phyloP scores from a whole-genome alignment of 2,797 vertebrate genomes.

The Helostoma temminkii region DNA sequence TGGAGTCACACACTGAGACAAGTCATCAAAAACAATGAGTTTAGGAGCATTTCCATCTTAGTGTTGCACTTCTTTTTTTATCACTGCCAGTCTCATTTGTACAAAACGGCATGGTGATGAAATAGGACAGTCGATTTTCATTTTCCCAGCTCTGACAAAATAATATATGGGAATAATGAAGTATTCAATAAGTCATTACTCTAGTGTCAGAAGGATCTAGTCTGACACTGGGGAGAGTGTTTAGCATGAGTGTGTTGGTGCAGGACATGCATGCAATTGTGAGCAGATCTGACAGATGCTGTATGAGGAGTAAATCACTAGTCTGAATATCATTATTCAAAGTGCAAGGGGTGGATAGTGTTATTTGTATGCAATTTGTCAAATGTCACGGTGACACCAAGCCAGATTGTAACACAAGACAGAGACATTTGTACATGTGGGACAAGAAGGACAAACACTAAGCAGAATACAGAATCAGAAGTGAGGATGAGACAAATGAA shows the following conservation, averaged over 20 bases:
- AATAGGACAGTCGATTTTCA: conserved; percentile 74
- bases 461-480: conserved; percentile 61
- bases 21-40: conserved; percentile 19
- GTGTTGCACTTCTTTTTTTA: conserved; percentile 22
- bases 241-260: not conserved
- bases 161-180: conserved; percentile 63
- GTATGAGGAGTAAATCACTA: conserved; percentile 46
- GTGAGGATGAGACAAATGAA: conserved; percentile 15
- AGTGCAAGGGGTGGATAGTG: conserved; percentile 36
- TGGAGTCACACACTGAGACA: conserved; percentile 11
- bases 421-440: conserved; percentile 56
- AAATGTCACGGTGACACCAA: conserved; percentile 67
- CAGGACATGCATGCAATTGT: conserved; percentile 4
- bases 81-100: conserved; percentile 35
- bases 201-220: conserved; percentile 35
- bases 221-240: conserved; percentile 19
- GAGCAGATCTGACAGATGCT: conserved; percentile 39
- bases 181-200: conserved; percentile 76
- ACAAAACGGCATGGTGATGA: conserved; percentile 51
- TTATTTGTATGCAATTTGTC: conserved; percentile 65
- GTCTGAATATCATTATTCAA: conserved; percentile 54
- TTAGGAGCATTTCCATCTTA: conserved; percentile 36
- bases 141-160: conserved; percentile 67
- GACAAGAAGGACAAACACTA: conserved; percentile 40
- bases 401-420: conserved; percentile 64